phyloP scores from a whole-genome alignment of 1,140 invertebrate genomes.

The Zaprionus ghesquierei region DNA sequence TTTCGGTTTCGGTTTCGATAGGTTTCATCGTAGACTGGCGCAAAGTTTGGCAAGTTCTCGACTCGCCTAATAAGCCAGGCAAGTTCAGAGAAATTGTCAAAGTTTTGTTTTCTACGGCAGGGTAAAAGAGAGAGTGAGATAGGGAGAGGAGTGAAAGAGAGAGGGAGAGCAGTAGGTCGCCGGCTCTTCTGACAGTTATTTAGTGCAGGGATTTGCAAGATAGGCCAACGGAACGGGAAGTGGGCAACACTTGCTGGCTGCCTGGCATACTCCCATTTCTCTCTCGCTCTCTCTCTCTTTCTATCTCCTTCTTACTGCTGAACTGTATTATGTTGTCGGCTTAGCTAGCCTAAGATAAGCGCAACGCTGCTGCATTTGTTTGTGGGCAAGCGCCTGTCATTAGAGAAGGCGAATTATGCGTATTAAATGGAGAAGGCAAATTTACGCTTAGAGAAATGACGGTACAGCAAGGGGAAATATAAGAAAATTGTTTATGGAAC shows the following conservation, averaged over 20 bases:
- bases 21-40: not conserved
- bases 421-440: constrained; percentile 60
- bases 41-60: constrained; percentile 50
- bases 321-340: constrained; percentile 60
- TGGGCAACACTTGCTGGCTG: constrained; percentile 54
- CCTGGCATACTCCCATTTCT: not conserved
- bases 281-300: not conserved
- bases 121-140: not conserved
- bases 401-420: constrained; percentile 50
- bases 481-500: not conserved
- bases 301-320: not conserved
- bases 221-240: constrained; percentile 69
- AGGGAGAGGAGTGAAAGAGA: not conserved
- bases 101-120: constrained; percentile 51
- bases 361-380: constrained; percentile 39
- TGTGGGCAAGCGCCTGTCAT: constrained; percentile 47
- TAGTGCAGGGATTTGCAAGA: constrained; percentile 68
- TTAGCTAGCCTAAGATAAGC: constrained; percentile 60
- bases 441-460: constrained; percentile 8
- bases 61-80: constrained; percentile 32
- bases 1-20: not conserved
- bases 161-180: not conserved
- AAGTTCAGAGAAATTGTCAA: constrained; percentile 68
- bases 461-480: not conserved
- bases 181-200: constrained; percentile 58